A percentile compares a stretch with the other conserved stretches of the same genome.
Conservation (phyloP, 64 coral and sea anemone genomes). For the Astreopora myriophthalma region DNA sequence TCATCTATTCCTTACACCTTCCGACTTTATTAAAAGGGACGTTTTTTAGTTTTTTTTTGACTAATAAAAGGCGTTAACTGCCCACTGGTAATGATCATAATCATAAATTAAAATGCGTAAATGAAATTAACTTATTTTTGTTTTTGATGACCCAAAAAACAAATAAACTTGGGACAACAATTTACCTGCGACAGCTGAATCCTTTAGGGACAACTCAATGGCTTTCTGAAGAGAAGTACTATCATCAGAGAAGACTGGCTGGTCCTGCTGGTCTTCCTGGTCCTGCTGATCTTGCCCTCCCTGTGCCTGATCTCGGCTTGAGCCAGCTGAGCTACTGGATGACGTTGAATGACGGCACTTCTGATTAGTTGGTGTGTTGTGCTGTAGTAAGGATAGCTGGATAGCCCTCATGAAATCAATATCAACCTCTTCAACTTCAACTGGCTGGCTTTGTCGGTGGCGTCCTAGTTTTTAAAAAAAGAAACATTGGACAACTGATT, state of each 20-base stretch:
- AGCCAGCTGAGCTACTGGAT: slow-evolving; percentile 45
- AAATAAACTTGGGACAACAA: no score
- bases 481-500: neutral
- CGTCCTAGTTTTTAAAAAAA: neutral
- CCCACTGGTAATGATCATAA: no score
- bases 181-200: slow-evolving; percentile 34
- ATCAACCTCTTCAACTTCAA: slow-evolving; percentile 36
- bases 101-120: no score
- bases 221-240: slow-evolving; percentile 68
- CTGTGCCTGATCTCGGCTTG: slow-evolving; percentile 20
- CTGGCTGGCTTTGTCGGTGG: neutral
- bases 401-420: slow-evolving; percentile 67
- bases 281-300: neutral
- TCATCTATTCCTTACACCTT: no score
- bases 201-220: slow-evolving; percentile 53
- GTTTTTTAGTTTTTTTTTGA: no score
- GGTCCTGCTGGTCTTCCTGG: neutral
- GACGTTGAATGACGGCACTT: slow-evolving; percentile 27
- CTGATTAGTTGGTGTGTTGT: neutral
- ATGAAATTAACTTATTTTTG: no score
- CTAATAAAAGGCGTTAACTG: no score
- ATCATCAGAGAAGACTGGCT: neutral
- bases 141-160: no score
- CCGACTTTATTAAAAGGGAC: no score
- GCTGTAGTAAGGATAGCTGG: slow-evolving; percentile 35